Percentiles rank a stretch among this genome's conserved stretches.
Conservation (phyloP, 2,888 invertebrate genomes). For the Doris montereyensis region DNA sequence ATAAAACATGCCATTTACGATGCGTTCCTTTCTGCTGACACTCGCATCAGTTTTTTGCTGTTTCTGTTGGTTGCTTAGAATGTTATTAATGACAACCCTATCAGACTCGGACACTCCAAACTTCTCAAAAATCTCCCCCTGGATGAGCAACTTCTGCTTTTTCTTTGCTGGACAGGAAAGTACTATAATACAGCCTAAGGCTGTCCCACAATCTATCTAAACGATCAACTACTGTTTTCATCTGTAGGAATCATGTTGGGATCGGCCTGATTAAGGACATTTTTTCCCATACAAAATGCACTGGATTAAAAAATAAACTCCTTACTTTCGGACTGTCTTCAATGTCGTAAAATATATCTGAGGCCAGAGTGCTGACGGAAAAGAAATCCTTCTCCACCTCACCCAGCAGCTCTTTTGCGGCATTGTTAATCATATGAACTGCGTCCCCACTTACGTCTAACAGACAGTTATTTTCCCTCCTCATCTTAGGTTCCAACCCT, state of each 20-base stretch:
- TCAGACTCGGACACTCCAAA: background rate
- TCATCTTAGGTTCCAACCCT: background rate
- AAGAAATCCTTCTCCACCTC: background rate
- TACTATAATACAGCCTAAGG: background rate
- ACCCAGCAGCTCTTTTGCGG: background rate
- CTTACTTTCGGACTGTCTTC: background rate
- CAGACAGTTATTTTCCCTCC: background rate
- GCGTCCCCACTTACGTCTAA: conserved; percentile 28
- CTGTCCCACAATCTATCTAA: conserved; percentile 4
- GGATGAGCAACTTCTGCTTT: background rate
- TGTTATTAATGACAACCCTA: background rate
- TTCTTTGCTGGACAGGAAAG: conserved; percentile 4
- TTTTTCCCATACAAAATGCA: background rate
- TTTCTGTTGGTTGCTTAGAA: background rate
- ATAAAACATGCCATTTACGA: background rate
- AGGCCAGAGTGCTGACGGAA: background rate
- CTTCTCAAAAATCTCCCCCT: background rate
- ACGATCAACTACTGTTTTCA: background rate
- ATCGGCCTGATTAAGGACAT: conserved; percentile 13
- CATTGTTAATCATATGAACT: conserved; percentile 12
- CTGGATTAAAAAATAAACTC: background rate
- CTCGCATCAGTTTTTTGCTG: background rate
- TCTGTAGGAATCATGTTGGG: background rate
- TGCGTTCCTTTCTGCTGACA: background rate
- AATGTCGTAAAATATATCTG: conserved; percentile 10